Evolutionary conservation across 2,797 vertebrate genomes (phyloP).

Genomic region (Neosilurus mollespiculum): DNA sequence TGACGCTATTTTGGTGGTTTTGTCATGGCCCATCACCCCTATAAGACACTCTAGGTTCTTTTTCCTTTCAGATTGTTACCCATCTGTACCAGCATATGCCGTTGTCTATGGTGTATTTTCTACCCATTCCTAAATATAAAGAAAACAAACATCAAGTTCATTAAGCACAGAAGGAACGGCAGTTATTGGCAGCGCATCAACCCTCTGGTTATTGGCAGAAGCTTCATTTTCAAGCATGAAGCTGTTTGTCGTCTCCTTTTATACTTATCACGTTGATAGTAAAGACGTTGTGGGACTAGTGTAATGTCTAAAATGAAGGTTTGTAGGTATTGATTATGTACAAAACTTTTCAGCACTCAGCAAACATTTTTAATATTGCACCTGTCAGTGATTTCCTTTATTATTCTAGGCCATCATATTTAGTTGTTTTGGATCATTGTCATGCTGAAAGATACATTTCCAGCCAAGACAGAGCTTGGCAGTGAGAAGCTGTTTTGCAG

Average conservation of each 20-base stretch:
- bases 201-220: slow-evolving; percentile 23
- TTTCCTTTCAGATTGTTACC: not conserved
- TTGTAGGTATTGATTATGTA: not conserved
- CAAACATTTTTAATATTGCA: slow-evolving; percentile 2
- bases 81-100: slow-evolving; percentile 24
- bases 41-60: not conserved
- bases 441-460: not conserved
- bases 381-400: not conserved
- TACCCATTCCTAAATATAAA: slow-evolving; percentile 10
- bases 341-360: not conserved
- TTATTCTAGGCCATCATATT: not conserved
- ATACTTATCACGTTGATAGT: slow-evolving; percentile 2
- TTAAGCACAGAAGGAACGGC: slow-evolving; percentile 23
- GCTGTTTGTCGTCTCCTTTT: slow-evolving; percentile 2
- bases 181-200: not conserved
- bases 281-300: not conserved
- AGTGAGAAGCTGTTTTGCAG: not conserved
- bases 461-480: slow-evolving; percentile 28
- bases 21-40: not conserved
- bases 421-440: slow-evolving; percentile 17
- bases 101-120: not conserved
- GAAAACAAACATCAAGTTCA: slow-evolving; percentile 17
- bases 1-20: not conserved
- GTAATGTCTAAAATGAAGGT: not conserved
- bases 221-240: not conserved